phyloP scores from a whole-genome alignment of 2,888 invertebrate species.

The Actias luna region DNA sequence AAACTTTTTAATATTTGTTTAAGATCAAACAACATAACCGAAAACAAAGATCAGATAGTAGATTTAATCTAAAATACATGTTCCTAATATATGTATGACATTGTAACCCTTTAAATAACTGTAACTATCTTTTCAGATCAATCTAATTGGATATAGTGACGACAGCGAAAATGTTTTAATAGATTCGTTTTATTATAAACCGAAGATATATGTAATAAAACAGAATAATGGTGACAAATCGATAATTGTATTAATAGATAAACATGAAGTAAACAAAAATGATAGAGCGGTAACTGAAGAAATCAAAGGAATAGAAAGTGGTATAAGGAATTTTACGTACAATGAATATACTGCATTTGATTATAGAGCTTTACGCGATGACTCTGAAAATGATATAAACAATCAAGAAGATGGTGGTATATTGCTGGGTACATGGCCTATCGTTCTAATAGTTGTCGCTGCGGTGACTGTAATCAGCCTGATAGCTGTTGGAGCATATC shows the following conservation, averaged over 20 bases:
- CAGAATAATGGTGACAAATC: slow-evolving; percentile 2
- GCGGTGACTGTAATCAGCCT: slow-evolving; percentile 28
- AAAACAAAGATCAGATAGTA: background rate
- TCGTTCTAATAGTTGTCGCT: slow-evolving; percentile 35
- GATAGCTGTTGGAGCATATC: slow-evolving; percentile 34
- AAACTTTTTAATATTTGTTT: background rate
- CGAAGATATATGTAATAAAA: background rate
- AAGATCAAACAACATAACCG: slow-evolving; percentile 4
- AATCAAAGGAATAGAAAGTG: slow-evolving; percentile 14
- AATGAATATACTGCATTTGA: background rate
- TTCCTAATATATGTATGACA: background rate
- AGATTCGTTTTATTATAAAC: slow-evolving; percentile 31
- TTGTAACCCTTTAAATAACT: slow-evolving; percentile 1
- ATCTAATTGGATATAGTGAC: slow-evolving; percentile 33
- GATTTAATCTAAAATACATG: slow-evolving; percentile 15
- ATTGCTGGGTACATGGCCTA: slow-evolving; percentile 28
- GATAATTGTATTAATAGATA: background rate
- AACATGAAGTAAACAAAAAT: background rate
- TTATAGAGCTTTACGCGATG: background rate
- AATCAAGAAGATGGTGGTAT: background rate
- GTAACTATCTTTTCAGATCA: slow-evolving; percentile 36
- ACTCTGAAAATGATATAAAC: background rate
- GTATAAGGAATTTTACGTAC: slow-evolving; percentile 2
- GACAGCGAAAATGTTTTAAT: slow-evolving; percentile 36
- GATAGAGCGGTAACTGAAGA: slow-evolving; percentile 16